Percentiles rank a stretch among this genome's conserved stretches.
phyloP scores from a whole-genome alignment of 2,888 invertebrate species.

The Oscheius sp. region DNA sequence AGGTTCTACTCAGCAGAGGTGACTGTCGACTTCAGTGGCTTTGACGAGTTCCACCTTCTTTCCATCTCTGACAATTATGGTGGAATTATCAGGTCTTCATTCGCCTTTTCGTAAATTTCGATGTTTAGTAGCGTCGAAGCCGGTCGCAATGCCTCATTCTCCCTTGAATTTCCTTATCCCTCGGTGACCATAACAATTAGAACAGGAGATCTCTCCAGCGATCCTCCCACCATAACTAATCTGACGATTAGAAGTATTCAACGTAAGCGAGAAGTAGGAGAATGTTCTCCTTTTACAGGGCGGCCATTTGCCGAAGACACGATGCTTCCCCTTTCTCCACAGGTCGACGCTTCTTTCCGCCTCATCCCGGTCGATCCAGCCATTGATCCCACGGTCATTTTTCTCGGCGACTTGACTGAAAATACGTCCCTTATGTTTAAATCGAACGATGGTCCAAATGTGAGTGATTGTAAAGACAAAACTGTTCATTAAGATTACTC shows the following conservation, averaged over 20 bases:
- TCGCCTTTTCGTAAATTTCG: too few species aligned
- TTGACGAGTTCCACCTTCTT: neutral
- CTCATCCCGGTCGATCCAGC: too few species aligned
- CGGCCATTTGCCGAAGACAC: too few species aligned
- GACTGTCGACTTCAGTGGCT: neutral
- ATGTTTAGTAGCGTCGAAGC: too few species aligned
- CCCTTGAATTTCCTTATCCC: neutral
- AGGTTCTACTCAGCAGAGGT: neutral
- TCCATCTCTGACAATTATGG: neutral
- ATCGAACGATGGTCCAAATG: too few species aligned
- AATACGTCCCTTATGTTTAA: constrained; percentile 50
- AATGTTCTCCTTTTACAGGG: too few species aligned
- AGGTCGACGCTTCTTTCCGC: too few species aligned
- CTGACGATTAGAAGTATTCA: neutral
- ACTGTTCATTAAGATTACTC: too few species aligned
- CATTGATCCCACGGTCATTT: too few species aligned
- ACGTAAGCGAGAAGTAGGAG: neutral
- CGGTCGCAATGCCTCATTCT: neutral
- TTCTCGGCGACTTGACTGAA: constrained; percentile 44
- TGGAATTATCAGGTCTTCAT: neutral
- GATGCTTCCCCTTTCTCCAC: too few species aligned
- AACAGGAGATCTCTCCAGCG: neutral
- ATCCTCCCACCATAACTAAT: neutral
- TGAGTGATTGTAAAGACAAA: too few species aligned
- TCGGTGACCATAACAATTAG: neutral